Conservation (phyloP, 2,797 vertebrate genomes). For the Notoglanidium macrostoma region DNA sequence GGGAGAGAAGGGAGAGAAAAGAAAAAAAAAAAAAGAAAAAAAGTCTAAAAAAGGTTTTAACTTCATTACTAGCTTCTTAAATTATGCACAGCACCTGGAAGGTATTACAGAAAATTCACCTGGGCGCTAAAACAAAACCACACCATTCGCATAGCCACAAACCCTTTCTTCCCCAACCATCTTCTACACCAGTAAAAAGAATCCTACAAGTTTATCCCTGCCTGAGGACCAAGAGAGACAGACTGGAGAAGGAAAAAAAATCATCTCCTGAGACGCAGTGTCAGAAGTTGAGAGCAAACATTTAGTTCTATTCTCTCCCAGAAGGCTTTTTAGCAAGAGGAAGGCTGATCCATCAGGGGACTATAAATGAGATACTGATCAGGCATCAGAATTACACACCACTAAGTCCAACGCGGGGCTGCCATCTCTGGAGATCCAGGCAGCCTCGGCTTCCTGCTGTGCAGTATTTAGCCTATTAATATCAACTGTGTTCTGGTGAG, state of each 20-base stretch:
- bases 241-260: not conserved
- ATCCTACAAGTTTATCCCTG: not conserved
- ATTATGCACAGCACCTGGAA: not conserved
- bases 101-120: not conserved
- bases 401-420: constrained; percentile 42
- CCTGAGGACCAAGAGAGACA: constrained; percentile 11
- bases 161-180: not conserved
- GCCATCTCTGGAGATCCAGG: constrained; percentile 56
- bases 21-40: not conserved
- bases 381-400: constrained; percentile 44
- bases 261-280: constrained; percentile 32
- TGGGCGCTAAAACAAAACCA: not conserved
- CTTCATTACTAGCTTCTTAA: not conserved
- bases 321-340: constrained; percentile 49
- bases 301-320: constrained; percentile 43
- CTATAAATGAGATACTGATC: constrained; percentile 51
- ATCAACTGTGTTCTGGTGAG: constrained; percentile 56
- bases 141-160: not conserved
- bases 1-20: too few species aligned
- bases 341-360: constrained; percentile 43
- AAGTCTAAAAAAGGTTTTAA: not conserved
- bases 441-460: constrained; percentile 50
- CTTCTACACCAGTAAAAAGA: not conserved
- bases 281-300: constrained; percentile 47
- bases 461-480: constrained; percentile 55